Percentiles rank a stretch among this genome's conserved stretches.
These are phyloP conservation scores for Colletes collaris DNA, from an alignment of 2,888 invertebrate species.

Conservation along the genomic window DNA sequence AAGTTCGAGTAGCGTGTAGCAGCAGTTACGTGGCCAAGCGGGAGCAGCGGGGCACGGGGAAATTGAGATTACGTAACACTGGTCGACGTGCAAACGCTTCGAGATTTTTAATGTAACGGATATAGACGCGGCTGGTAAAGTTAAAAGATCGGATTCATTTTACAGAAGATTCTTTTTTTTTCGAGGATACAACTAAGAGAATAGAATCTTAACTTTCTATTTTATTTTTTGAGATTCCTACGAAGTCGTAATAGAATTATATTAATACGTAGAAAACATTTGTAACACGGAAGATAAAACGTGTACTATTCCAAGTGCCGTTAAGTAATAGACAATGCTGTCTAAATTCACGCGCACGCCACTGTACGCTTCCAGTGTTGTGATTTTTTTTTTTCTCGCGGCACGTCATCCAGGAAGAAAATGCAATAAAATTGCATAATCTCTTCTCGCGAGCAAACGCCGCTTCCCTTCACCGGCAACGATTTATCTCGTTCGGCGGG, in stretches of 20 bases:
- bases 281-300: not conserved
- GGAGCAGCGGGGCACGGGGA: constrained; percentile 14
- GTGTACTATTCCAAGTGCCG: not conserved
- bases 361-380: not conserved
- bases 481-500: constrained; percentile 25
- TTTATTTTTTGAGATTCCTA: no score
- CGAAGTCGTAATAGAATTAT: not conserved
- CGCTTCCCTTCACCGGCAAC: constrained; percentile 27
- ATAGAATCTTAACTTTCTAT: no score
- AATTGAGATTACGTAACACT: constrained; percentile 57
- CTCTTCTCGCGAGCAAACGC: constrained; percentile 1
- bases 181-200: no score
- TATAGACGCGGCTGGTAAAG: not conserved
- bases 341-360: not conserved
- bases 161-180: no score
- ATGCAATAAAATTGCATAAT: constrained; percentile 48
- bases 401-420: constrained; percentile 48
- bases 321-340: not conserved
- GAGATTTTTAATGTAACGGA: constrained; percentile 49
- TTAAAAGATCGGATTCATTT: no score
- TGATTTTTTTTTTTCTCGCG: constrained; percentile 17
- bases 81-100: constrained; percentile 35
- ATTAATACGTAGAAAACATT: not conserved
- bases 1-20: constrained; percentile 49
- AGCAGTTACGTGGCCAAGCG: constrained; percentile 43